phyloP scores from a whole-genome alignment of 2,888 invertebrate species.

The Temnothorax rugatulus region DNA sequence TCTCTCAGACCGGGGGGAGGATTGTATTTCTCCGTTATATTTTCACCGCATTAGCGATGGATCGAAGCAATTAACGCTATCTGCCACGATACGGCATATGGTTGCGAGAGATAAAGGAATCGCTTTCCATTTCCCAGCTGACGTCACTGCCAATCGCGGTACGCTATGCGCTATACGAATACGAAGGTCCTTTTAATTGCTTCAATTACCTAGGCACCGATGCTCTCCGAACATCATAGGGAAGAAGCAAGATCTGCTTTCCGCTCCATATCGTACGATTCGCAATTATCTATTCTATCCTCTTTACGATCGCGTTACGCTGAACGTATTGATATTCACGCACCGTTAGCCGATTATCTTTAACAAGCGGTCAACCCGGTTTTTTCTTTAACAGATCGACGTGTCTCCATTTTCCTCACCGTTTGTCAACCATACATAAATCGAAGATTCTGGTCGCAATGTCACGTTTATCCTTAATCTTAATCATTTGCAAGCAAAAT shows the following conservation, averaged over 20 bases:
- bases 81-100: conserved; percentile 44
- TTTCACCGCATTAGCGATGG: conserved; percentile 49
- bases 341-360: neutral
- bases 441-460: neutral
- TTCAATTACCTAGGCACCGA: conserved; percentile 36
- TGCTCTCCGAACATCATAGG: conserved; percentile 16
- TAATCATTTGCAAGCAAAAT: neutral
- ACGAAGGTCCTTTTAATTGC: conserved; percentile 46
- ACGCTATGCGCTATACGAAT: neutral
- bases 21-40: conserved; percentile 35
- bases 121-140: conserved; percentile 56
- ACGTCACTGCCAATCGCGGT: conserved; percentile 37
- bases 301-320: neutral
- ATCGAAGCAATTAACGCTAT: conserved; percentile 58
- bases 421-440: neutral
- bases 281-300: neutral
- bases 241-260: conserved; percentile 1
- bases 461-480: neutral
- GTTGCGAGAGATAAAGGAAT: conserved; percentile 54
- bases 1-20: neutral
- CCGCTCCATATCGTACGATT: neutral
- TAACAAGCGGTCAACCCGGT: neutral
- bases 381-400: neutral
- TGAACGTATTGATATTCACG: neutral
- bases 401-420: neutral